Evolutionary conservation across 2,797 vertebrate species (phyloP).

Genomic region (Malacoraja senta): DNA sequence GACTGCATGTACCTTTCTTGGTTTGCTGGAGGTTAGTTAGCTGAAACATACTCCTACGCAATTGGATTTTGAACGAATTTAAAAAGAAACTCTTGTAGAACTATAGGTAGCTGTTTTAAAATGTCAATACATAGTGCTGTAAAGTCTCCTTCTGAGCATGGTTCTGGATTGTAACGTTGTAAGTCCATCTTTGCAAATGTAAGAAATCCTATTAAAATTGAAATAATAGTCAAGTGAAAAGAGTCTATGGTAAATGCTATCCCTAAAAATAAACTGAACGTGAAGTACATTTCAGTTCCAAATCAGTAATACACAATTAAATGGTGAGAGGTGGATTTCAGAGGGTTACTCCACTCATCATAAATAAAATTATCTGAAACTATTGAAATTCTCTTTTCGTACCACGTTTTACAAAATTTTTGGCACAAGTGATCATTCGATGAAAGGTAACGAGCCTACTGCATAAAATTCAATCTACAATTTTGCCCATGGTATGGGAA

Average conservation of each 20-base stretch:
- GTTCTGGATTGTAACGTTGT: not conserved
- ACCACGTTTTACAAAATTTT: slow-evolving; percentile 51
- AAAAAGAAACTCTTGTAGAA: not conserved
- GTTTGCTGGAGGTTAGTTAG: not conserved
- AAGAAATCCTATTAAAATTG: not conserved
- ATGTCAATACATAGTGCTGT: too few species aligned
- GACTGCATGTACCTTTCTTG: not conserved
- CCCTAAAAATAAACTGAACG: not conserved
- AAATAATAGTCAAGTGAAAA: not conserved
- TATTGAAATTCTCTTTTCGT: not conserved
- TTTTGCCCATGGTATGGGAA: slow-evolving; percentile 51
- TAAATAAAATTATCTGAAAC: slow-evolving; percentile 27
- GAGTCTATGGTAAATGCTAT: not conserved
- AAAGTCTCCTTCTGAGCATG: too few species aligned
- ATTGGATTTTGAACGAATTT: not conserved
- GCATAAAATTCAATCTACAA: slow-evolving; percentile 47
- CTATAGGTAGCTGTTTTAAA: not conserved
- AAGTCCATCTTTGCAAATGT: not conserved
- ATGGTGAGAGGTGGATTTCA: not conserved
- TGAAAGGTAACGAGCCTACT: slow-evolving; percentile 52
- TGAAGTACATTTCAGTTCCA: not conserved
- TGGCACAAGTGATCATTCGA: slow-evolving; percentile 49
- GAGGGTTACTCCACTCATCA: not conserved
- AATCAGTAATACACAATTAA: not conserved
- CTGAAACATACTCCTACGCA: not conserved